Base-by-base conservation (phyloP, 1,140 invertebrate genomes). In the Drosophila neocordata region DNA sequence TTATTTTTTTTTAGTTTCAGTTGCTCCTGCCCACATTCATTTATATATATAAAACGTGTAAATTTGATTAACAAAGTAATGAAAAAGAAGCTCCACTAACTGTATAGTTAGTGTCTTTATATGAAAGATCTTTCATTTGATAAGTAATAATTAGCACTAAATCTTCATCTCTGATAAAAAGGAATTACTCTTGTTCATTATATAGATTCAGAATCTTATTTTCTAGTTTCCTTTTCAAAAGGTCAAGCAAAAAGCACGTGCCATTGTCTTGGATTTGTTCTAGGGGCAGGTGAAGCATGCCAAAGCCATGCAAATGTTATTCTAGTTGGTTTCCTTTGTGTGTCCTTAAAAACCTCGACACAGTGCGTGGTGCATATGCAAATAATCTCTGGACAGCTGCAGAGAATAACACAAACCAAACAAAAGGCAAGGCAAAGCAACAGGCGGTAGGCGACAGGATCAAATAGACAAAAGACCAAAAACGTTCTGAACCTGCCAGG, bases 201-300 rank as follows among this genome's bases (percentile, higher is more conserved):
- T 31, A 31, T 6, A 6, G 5, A 31, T 31, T 6, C 5, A 6
- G 7, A 6, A 31, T 31, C 27, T 31, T 6, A 31, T 24, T 24
- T 24, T 24, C 22, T 24, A 24, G 2, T 24, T 24, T 24, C 22
- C 22, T 24, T 24, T 24, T 24, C n/a, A 24, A 64, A 53, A 84
- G 82, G 81, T 87, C 82, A 85, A 66, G 65, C 55, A 64, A 77
- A 76, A 73, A 85, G 73, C 82, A 87, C 82, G 81, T 85, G 81
- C 61, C 73, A 80, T 69, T 70, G 65, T 52, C 34, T 20, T 22
- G 44, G 67, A 35, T 31, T 44, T 1, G n/a, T 4, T 20, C 15
- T 20, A 15, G 7, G 62, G 55, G 77, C 82, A 88, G 83, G 82
- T 87, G 82, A 88, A 72, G 65, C 68, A 55, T 62, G 13, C 41